Evolutionary conservation across 2,888 invertebrate genomes (phyloP), one percentile per base, ranked within the genome.

Genomic region (Melikaiella ostensackeni): DNA sequence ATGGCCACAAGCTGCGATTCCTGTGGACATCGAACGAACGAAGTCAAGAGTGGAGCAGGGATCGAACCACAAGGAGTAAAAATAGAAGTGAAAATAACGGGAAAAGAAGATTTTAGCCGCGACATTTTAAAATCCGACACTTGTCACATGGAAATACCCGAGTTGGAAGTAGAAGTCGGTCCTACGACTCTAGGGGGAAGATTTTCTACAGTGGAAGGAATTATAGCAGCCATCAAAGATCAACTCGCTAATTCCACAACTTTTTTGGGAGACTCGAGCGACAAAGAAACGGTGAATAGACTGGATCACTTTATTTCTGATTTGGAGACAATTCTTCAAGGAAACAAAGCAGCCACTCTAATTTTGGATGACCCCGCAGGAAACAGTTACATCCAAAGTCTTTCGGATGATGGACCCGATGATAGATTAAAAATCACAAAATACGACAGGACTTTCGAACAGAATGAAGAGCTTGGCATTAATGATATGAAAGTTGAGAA

Each of bases 351-450:
- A 6, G 93, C 96, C 0, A 98, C 98, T 0, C 84, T 99, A 2
- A 90, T 99, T 4, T 92, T 99, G 81, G 98, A 99, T 91, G 99
- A 99, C 93, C 98, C 99, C 1, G 97, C 99, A 11, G 99, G 99
- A 0, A 99, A 99, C 92, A 98, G 98, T 82, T 99, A 98, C 89
- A 94, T 99, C 64, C 92, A 96, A 94, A 97, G 97, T 88, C 91
- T 97, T 1, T 93, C 92, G 50, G 96, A 96, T 24, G 94, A 94
- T 30, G 94, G 94, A n/a, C 78, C 86, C 0, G 98, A 98, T 89
- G 94, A 94, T 0, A 93, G 94, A 79, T 92, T 99, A 81, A 95
- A 92, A 80, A 94, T 98, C 21, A 94, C 93, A 0, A 94, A 95
- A 55, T 99, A 99, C 91, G 96, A 96, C 77, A 93, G 99, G 70